These are phyloP conservation scores for Lasiommata megera DNA, from an alignment of 2,888 invertebrate species.

Conservation along the genomic window DNA sequence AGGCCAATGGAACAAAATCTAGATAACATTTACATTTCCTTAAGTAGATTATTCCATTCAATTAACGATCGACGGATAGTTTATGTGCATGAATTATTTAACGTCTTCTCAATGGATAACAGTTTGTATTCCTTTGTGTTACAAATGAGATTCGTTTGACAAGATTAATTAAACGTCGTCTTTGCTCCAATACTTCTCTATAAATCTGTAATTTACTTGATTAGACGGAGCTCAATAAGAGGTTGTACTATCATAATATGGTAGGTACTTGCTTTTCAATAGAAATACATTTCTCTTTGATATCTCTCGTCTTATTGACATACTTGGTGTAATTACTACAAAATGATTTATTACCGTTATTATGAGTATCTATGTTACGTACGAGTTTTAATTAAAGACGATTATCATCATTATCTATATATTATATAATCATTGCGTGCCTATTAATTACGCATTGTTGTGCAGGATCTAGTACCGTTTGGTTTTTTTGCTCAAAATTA, in stretches of 20 bases:
- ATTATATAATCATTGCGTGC: too few relatives aligned
- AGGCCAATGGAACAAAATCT: slow-evolving; percentile 5
- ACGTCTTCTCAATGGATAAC: slow-evolving; percentile 1
- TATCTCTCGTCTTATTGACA: too few relatives aligned
- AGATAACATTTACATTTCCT: slow-evolving; percentile 9
- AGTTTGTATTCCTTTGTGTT: neutral
- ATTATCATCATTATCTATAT: too few relatives aligned
- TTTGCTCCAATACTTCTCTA: slow-evolving; percentile 5
- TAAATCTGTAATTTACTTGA: slow-evolving; percentile 10
- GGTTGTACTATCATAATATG: neutral
- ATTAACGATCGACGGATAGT: slow-evolving; percentile 15
- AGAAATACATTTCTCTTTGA: neutral
- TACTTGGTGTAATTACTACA: too few relatives aligned
- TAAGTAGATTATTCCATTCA: slow-evolving; percentile 11
- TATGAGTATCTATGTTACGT: too few relatives aligned
- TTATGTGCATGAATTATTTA: slow-evolving; percentile 8
- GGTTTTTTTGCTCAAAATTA: too few relatives aligned
- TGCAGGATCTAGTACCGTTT: too few relatives aligned
- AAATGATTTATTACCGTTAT: neutral
- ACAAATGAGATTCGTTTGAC: slow-evolving; percentile 6
- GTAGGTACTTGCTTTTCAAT: neutral
- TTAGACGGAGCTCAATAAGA: slow-evolving; percentile 4
- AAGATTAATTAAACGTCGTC: slow-evolving; percentile 3
- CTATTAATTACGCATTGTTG: too few relatives aligned
- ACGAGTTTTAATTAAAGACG: too few relatives aligned